Base-by-base conservation (phyloP, 2,888 invertebrate species). In the Chaetogeoica ovagalla region DNA sequence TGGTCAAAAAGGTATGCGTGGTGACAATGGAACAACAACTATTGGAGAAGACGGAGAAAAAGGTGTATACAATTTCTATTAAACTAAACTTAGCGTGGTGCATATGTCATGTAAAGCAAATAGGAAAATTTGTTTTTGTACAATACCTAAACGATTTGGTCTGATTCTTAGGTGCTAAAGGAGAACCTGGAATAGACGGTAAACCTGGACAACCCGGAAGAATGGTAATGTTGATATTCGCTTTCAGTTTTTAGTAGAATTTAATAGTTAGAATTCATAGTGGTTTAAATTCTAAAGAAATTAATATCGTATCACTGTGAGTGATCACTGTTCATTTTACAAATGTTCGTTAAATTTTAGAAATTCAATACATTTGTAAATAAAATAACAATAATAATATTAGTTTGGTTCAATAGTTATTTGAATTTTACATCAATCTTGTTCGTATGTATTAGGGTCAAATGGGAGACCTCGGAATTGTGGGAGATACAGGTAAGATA, bases 111-210 rank as follows among this genome's bases (percentile, higher is more conserved):
- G 13, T 13, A 11, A 48, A 48, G 13, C 13, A 13, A 48, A 48
- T 13, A 48, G 43, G 8, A 48, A 48, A 48, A 48, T 23, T 19
- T 23, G 9, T 68, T 48, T 23, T 17, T 52, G 11, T 73, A 37
- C 9, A 19, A n/a, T 1, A 17, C 2, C 17, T 63, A 17, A 37
- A 15, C 21, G 15, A 43, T 37, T 37, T 63, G 4, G 5, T 66
- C 39, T 48, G 19, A 68, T 5, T 1, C 15, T 0, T 85, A 4
- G 89, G 89, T 21, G 59, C 37, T 13, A 84, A 86, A 37, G 92
- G 92, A 71, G 85, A 85, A 69, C 86, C 86, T 77, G 93, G 91
- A 83, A 85, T 86, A n/a, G 85, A 85, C 52, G 88, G 88, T 71
- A 83, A 84, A 75, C 83, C 83, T 21, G 88, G 88, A 23, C 84